Base-by-base conservation (phyloP, 2,797 vertebrate species). In the Fistularia tabacaria region DNA sequence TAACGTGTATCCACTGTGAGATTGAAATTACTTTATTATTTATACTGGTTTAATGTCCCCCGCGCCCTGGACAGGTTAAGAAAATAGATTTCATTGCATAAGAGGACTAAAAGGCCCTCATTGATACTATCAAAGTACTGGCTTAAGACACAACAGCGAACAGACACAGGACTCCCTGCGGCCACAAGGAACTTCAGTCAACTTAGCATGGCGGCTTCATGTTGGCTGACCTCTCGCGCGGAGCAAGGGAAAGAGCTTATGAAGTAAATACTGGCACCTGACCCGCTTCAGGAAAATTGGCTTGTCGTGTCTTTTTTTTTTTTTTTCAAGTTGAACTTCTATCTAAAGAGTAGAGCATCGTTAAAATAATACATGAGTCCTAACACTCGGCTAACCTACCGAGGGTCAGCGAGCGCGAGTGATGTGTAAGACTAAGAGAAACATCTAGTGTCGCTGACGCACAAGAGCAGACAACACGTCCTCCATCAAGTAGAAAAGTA, bases 81-180 rank as follows among this genome's bases (percentile, higher is more conserved):
- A 81, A 84, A 83, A 79, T 82, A 83, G 53, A 76, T 53, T 62
- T 71, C 67, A 73, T 85, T 85, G 81, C 79, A 87, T 84, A 78
- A 70, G 5, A 76, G 65, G 67, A 54, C 74, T 80, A 64, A 71
- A 59, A 79, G 77, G 73, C 78, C 65, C 69, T 25, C 5, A 25
- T 25, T 3, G 25, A 64, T 62, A 63, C 61, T 69, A 53, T 64
- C 41, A 66, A 69, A 61, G 41, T 50, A 62, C 15, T 36, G 71
- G 49, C 57, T 69, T 56, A 48, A 56, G 48, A 72, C 68, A 56
- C 39, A 53, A 46, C 46, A 56, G 59, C 62, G 45, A 41, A 59
- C 6, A 51, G 11, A 62, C 49, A 51, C 3, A 40, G 36, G 3
- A 25, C 37, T 25, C 2, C 25, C 25, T 25, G 25, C 25, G 25